Evolutionary conservation across 1,140 invertebrate species (phyloP).

Genomic region (Heliconius nattereri): DNA sequence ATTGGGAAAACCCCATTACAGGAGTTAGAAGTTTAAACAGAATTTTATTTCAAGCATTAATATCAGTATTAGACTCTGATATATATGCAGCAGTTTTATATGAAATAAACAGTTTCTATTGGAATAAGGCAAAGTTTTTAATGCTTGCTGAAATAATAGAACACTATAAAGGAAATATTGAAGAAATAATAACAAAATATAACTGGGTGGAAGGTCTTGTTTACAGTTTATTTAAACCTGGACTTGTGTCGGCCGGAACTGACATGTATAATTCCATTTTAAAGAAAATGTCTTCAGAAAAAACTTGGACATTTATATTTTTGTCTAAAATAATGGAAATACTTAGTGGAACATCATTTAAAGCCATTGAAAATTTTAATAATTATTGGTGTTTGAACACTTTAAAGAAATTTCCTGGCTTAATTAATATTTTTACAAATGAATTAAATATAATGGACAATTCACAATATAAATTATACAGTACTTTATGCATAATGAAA

Average conservation of each 20-base stretch:
- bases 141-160: slow-evolving; percentile 72
- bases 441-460: slow-evolving; percentile 44
- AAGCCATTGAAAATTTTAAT: slow-evolving; percentile 66
- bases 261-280: slow-evolving; percentile 75
- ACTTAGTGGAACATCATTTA: slow-evolving; percentile 46
- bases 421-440: slow-evolving; percentile 50
- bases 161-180: slow-evolving; percentile 46
- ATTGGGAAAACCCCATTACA: slow-evolving; percentile 78
- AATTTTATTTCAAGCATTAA: slow-evolving; percentile 61
- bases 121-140: slow-evolving; percentile 79
- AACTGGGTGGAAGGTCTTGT: slow-evolving; percentile 65
- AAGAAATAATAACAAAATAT: slow-evolving; percentile 41
- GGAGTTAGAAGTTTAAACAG: slow-evolving; percentile 73
- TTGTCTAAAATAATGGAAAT: slow-evolving; percentile 48
- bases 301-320: slow-evolving; percentile 66
- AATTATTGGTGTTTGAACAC: slow-evolving; percentile 76
- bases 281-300: slow-evolving; percentile 56
- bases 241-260: slow-evolving; percentile 73
- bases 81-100: slow-evolving; percentile 50
- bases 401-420: slow-evolving; percentile 67
- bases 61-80: slow-evolving; percentile 49
- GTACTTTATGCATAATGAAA: slow-evolving; percentile 61
- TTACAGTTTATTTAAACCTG: slow-evolving; percentile 68
- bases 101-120: slow-evolving; percentile 70
- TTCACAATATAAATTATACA: slow-evolving; percentile 53